Evolutionary conservation across 2,888 invertebrate genomes (phyloP).

Genomic region (Strigamia crassipes): DNA sequence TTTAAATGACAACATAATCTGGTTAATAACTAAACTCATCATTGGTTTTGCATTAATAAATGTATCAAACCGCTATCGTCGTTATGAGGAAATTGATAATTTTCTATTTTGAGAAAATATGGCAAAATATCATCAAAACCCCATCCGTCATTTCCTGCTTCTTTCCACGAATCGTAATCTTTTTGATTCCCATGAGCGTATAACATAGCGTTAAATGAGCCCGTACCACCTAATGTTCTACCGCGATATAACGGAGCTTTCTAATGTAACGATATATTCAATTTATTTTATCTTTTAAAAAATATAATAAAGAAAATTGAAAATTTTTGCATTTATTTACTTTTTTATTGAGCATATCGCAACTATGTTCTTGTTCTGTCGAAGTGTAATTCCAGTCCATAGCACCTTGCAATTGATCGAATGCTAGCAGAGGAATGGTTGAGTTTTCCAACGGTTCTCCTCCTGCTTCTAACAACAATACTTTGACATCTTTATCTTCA

Average conservation of each 20-base stretch:
- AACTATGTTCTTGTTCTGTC: background rate
- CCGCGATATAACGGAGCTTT: background rate
- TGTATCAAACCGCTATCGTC: background rate
- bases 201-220: background rate
- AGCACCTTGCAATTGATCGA: slow-evolving; percentile 71
- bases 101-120: background rate
- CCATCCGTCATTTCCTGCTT: slow-evolving; percentile 68
- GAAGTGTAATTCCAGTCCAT: slow-evolving; percentile 33
- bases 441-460: slow-evolving; percentile 72
- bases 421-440: slow-evolving; percentile 86
- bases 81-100: background rate
- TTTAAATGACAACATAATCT: background rate
- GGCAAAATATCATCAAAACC: slow-evolving; percentile 57
- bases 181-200: slow-evolving; percentile 76
- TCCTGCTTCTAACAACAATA: slow-evolving; percentile 57
- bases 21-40: no score
- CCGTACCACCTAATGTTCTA: background rate
- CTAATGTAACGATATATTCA: no score
- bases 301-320: no score
- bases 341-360: background rate
- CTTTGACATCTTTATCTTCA: slow-evolving; percentile 48
- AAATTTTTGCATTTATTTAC: no score
- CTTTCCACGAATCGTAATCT: slow-evolving; percentile 56
- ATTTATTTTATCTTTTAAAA: no score
- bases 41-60: background rate